Evolutionary conservation across 2,888 invertebrate genomes (phyloP).

Genomic region (Criorhina ranunculi): DNA sequence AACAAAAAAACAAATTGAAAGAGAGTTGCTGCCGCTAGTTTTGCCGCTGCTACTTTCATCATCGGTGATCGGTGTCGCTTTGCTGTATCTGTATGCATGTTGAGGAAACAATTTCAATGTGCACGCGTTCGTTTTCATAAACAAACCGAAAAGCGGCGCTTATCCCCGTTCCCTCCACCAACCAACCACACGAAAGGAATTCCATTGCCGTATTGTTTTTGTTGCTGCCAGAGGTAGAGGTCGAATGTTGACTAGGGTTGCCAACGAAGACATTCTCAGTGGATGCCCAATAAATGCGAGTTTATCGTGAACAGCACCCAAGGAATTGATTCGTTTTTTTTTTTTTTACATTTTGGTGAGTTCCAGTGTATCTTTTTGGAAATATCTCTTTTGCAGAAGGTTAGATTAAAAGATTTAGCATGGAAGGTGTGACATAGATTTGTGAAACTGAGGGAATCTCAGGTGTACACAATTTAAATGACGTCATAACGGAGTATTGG

Average conservation of each 20-base stretch:
- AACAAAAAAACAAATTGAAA: constrained; percentile 54
- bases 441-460: no score
- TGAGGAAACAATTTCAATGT: constrained; percentile 53
- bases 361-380: neutral
- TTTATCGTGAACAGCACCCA: constrained; percentile 9
- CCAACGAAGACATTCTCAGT: constrained; percentile 24
- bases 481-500: no score
- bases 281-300: constrained; percentile 44
- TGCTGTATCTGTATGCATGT: constrained; percentile 52
- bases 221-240: constrained; percentile 62
- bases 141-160: constrained; percentile 49
- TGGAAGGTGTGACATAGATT: no score
- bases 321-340: constrained; percentile 16
- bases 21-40: constrained; percentile 34
- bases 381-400: neutral
- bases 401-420: no score
- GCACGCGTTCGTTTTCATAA: constrained; percentile 61
- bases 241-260: constrained; percentile 66
- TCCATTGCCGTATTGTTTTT: constrained; percentile 58
- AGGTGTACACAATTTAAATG: no score
- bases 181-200: constrained; percentile 43
- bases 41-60: constrained; percentile 23
- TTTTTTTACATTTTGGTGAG: constrained; percentile 45
- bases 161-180: neutral
- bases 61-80: constrained; percentile 34